A percentile compares a stretch with the other conserved stretches of the same genome.
Evolutionary conservation across 2,797 vertebrate genomes (phyloP).

Genomic region (Amazonetta brasiliensis): DNA sequence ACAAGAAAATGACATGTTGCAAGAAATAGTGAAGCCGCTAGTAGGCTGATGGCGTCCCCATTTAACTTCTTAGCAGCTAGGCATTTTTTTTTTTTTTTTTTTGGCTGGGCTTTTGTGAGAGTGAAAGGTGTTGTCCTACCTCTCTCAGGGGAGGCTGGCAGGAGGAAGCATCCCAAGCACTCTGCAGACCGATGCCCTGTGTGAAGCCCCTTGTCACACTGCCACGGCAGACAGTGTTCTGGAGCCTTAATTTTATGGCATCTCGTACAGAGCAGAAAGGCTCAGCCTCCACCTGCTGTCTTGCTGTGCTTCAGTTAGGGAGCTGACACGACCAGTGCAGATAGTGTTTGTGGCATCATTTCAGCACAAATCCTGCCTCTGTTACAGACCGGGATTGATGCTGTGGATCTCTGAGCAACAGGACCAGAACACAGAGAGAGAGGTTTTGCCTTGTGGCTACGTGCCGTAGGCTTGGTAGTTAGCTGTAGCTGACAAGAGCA

Average conservation of each 20-base stretch:
- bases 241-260: background rate
- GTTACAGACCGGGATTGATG: fast-evolving
- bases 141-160: background rate
- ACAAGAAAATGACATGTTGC: slow-evolving; percentile 66
- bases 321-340: background rate
- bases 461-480: background rate
- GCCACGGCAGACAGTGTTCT: background rate
- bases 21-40: slow-evolving; percentile 47
- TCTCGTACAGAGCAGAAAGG: background rate
- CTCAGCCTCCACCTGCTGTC: background rate
- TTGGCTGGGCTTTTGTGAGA: background rate
- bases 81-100: background rate
- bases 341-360: background rate
- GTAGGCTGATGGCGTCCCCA: slow-evolving; percentile 31
- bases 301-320: background rate
- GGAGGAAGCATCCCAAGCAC: background rate
- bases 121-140: background rate
- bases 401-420: background rate
- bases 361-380: background rate
- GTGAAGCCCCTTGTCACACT: background rate
- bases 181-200: background rate
- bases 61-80: slow-evolving; percentile 16
- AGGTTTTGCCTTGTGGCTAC: background rate
- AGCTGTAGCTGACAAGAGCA: background rate
- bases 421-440: background rate